phyloP scores from a whole-genome alignment of 2,888 invertebrate genomes.

The Trissolcus brochymenae region DNA sequence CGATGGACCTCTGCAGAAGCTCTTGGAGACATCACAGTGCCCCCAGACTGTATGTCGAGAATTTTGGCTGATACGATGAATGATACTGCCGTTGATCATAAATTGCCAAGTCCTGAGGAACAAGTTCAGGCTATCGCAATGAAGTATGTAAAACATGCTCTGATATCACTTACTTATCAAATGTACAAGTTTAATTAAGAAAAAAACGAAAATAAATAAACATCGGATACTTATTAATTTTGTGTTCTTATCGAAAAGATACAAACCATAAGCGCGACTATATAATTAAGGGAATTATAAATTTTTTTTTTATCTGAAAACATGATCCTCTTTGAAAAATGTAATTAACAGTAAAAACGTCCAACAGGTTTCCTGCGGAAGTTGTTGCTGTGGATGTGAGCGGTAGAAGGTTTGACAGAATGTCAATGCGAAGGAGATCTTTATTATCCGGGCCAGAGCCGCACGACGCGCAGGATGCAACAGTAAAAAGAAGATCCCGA shows the following conservation, averaged over 20 bases:
- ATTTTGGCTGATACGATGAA: conserved; percentile 80
- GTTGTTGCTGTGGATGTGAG: conserved; percentile 93
- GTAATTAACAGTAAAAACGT: conserved; percentile 2
- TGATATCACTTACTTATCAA: too few species aligned
- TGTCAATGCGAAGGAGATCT: conserved; percentile 91
- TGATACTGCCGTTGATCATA: conserved; percentile 86
- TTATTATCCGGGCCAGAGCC: conserved; percentile 78
- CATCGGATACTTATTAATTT: neutral
- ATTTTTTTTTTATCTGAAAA: neutral
- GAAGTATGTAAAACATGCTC: conserved; percentile 80
- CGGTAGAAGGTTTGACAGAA: conserved; percentile 91
- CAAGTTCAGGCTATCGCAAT: conserved; percentile 88
- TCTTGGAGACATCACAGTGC: conserved; percentile 88
- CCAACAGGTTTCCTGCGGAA: conserved; percentile 88
- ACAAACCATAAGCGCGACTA: too few species aligned
- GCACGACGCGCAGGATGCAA: conserved; percentile 61
- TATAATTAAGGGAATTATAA: too few species aligned
- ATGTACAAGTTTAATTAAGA: neutral
- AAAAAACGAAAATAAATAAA: neutral
- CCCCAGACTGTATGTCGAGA: conserved; percentile 86
- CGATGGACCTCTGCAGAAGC: conserved; percentile 91
- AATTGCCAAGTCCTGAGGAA: conserved; percentile 91
- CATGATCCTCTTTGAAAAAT: too few species aligned
- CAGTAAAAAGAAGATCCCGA: conserved; percentile 83
- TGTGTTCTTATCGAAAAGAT: too few species aligned